phyloP scores from a whole-genome alignment of 1,140 invertebrate genomes.

The Odontomachus brunneus region DNA sequence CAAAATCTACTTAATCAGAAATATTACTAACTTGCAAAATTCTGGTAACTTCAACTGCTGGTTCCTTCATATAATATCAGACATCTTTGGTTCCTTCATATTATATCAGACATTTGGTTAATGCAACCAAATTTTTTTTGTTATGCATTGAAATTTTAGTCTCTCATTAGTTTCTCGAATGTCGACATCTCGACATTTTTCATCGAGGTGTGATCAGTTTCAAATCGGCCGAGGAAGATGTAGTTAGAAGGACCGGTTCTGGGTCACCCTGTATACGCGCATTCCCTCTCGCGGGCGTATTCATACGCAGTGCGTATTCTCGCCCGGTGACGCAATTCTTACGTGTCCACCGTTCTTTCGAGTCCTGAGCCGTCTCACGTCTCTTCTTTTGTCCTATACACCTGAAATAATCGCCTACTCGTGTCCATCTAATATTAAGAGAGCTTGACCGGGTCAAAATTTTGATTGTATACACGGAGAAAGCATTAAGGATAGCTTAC shows the following conservation, averaged over 20 bases:
- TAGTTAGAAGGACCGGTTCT: neutral
- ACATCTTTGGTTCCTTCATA: too few species aligned
- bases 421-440: neutral
- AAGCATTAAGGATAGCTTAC: too few species aligned
- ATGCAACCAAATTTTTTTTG: too few species aligned
- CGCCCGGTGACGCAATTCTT: conserved; percentile 64
- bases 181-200: neutral
- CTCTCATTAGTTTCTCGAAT: too few species aligned
- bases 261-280: conserved; percentile 7
- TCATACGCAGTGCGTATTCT: conserved; percentile 6
- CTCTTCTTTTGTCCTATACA: neutral
- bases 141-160: too few species aligned
- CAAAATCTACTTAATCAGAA: too few species aligned
- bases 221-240: neutral
- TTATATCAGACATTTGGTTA: too few species aligned
- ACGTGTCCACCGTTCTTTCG: conserved; percentile 33
- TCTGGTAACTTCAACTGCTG: too few species aligned
- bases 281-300: conserved; percentile 24
- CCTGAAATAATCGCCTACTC: neutral
- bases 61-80: too few species aligned
- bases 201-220: neutral
- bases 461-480: too few species aligned
- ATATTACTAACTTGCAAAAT: too few species aligned
- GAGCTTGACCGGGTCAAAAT: too few species aligned
- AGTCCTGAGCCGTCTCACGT: neutral